A percentile compares a stretch with the other conserved stretches of the same genome.
Conservation (phyloP, 2,797 vertebrate genomes). For the Poecilia wingei region DNA sequence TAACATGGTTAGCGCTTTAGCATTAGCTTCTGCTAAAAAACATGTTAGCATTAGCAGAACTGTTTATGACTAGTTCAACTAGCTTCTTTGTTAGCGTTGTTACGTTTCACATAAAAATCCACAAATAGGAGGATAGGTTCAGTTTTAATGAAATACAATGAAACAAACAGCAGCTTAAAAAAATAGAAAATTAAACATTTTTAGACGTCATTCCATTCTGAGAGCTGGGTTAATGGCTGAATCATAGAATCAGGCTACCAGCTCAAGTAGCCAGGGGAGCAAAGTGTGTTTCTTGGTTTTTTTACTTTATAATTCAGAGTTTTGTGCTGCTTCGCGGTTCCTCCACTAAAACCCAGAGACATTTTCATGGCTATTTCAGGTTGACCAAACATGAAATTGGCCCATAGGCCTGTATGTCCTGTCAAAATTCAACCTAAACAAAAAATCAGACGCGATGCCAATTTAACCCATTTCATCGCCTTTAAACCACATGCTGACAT, state of each 20-base stretch:
- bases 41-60: too few relatives aligned
- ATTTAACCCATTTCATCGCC: background rate
- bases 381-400: background rate
- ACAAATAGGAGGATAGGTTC: background rate
- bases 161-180: too few relatives aligned
- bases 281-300: background rate
- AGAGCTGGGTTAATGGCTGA: background rate
- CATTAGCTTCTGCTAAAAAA: too few relatives aligned
- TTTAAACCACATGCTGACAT: background rate
- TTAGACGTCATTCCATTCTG: background rate
- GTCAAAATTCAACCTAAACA: background rate
- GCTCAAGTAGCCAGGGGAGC: background rate
- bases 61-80: too few relatives aligned
- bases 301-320: background rate
- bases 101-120: background rate
- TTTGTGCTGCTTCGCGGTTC: background rate
- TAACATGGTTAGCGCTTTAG: too few relatives aligned
- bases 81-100: background rate
- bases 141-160: too few relatives aligned
- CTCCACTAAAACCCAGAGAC: background rate
- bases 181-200: too few relatives aligned
- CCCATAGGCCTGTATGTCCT: background rate
- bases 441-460: background rate
- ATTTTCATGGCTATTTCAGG: background rate
- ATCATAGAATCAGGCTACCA: background rate